These are phyloP conservation scores for Pseudanteris insignis DNA, from an alignment of 2,888 invertebrate species.

Conservation along the genomic window DNA sequence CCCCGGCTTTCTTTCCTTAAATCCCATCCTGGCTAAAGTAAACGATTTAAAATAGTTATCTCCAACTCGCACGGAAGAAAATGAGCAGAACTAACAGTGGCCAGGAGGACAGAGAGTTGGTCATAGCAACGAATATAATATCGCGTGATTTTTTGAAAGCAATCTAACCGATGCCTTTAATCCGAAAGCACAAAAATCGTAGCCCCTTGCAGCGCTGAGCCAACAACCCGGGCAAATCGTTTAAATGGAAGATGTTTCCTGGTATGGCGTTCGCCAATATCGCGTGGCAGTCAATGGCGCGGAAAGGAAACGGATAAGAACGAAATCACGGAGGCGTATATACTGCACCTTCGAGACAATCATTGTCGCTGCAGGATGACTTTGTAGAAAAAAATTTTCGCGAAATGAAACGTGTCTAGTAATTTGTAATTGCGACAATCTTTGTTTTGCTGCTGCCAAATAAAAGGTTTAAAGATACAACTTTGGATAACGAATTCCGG, in stretches of 20 bases:
- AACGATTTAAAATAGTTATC: constrained; percentile 28
- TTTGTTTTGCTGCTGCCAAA: no score
- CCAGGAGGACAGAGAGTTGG: background rate
- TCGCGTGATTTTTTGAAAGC: constrained; percentile 17
- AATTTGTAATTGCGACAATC: no score
- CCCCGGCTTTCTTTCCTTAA: no score
- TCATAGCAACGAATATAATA: constrained; percentile 10
- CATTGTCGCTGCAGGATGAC: background rate
- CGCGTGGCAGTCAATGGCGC: constrained; percentile 50
- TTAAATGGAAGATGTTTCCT: constrained; percentile 47
- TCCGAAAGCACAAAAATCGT: constrained; percentile 33
- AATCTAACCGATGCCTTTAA: constrained; percentile 31
- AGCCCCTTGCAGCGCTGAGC: constrained; percentile 38
- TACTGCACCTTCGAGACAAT: constrained; percentile 15
- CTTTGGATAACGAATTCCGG: no score
- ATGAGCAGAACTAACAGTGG: no score
- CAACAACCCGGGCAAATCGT: constrained; percentile 44
- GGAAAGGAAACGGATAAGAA: constrained; percentile 55
- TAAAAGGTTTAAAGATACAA: no score
- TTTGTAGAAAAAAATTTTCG: constrained; percentile 9
- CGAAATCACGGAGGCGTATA: constrained; percentile 51
- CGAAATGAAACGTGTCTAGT: constrained; percentile 41
- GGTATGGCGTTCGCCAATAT: constrained; percentile 50
- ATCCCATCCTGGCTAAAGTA: background rate
- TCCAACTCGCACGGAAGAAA: background rate